A percentile compares a stretch with the other conserved stretches of the same genome.
These are phyloP conservation scores for Rhynchomys soricoides DNA, from an alignment of 2,113 vertebrate species.

Conservation along the genomic window DNA sequence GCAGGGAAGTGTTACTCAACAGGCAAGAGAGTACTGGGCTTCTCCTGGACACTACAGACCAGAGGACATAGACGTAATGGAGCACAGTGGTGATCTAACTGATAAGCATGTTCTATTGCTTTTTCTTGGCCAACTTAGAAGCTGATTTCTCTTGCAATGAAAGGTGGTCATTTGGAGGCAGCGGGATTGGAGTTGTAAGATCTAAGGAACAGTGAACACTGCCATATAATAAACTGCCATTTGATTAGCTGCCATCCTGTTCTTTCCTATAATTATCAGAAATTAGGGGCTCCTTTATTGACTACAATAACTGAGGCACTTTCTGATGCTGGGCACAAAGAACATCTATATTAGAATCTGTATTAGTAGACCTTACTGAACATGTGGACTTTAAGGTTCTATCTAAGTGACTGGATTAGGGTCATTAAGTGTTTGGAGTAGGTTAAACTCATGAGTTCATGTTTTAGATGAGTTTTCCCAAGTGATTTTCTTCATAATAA, in stretches of 20 bases:
- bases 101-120: too few relatives aligned
- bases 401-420: neutral
- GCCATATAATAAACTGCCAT: too few relatives aligned
- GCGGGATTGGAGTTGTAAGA: too few relatives aligned
- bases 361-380: conserved; percentile 16
- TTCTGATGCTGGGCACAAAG: neutral
- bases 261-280: neutral
- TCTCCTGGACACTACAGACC: too few relatives aligned
- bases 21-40: too few relatives aligned
- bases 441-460: neutral
- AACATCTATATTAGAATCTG: neutral
- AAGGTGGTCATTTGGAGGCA: too few relatives aligned
- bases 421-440: neutral
- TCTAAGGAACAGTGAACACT: too few relatives aligned
- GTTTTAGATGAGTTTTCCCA: neutral
- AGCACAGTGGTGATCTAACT: too few relatives aligned
- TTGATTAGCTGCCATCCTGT: neutral
- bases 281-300: neutral
- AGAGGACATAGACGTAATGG: too few relatives aligned
- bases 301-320: neutral
- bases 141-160: too few relatives aligned
- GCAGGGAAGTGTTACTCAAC: too few relatives aligned
- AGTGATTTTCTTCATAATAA: neutral
- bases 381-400: neutral
- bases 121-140: too few relatives aligned